Evolutionary conservation across 2,888 invertebrate genomes (phyloP), one percentile per base, ranked within the genome.

Genomic region (Leptinotarsa peninsularis): DNA sequence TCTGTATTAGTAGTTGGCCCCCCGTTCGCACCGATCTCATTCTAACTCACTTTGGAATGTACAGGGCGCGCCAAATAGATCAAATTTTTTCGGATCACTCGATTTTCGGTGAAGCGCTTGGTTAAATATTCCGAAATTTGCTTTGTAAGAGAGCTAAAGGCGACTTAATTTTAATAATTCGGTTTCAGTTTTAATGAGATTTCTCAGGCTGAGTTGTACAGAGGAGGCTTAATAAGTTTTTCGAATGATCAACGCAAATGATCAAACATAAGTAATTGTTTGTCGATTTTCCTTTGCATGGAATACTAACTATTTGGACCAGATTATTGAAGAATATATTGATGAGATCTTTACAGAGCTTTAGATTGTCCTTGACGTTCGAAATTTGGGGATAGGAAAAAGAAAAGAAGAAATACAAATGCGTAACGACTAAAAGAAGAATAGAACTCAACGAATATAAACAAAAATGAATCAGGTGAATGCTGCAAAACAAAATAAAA

Each of bases 11-110:
- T 81, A 79, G 77, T 78, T 85, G 84, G 83, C 83, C 81, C 82
- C 77, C 76, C 82, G 80, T 79, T 75, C 80, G 80, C 81, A 79
- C 82, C 82, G 76, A 79, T 82, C 82, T 83, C 83, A 82, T 83
- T 83, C 82, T 82, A 82, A 84, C 83, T 82, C 83, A 85, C 85
- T 85, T 84, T 85, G 85, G 84, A 85, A 82, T 80, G 78, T 76
- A 78, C 73, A 73, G 72, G 66, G 69, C 69, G 73, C 49, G 50
- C 71, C 78, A 76, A 73, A 75, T 75, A 78, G 66, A 71, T 72
- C 60, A 70, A 70, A 49, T 17, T 70, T 43, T 58, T 70, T 58
- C 23, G 49, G 49, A 70, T 13, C 27, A 14, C 58, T 49, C 56
- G 58, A 54, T 68, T 4, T 56, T 23, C 15, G n/a, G 27, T 52